Conservation (phyloP, 2,797 vertebrate species). For the Limnodromus scolopaceus region DNA sequence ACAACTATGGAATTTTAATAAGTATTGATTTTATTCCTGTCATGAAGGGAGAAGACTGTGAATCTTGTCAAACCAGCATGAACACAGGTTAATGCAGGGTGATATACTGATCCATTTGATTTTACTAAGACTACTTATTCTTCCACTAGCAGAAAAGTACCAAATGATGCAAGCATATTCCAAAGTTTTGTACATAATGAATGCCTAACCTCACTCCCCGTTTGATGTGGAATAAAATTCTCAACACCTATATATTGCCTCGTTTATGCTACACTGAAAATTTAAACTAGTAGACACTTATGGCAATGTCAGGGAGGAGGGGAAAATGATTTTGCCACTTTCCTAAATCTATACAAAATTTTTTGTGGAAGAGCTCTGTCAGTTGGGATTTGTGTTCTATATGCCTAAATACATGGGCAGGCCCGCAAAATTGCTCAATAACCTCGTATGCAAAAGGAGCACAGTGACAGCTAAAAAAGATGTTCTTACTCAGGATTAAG, state of each 20-base stretch:
- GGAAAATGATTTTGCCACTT: neutral
- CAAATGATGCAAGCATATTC: neutral
- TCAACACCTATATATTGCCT: neutral
- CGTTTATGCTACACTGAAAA: neutral
- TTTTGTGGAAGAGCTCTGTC: neutral
- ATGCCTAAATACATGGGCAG: neutral
- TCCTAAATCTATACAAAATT: neutral
- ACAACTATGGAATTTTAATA: neutral
- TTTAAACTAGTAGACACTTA: neutral
- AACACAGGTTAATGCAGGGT: neutral
- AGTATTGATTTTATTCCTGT: neutral
- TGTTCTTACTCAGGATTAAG: conserved; percentile 14
- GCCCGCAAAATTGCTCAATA: neutral
- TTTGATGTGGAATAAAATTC: neutral
- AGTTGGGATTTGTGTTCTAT: neutral
- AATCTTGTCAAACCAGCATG: neutral
- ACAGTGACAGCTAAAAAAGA: conserved; percentile 34
- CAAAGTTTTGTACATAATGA: neutral
- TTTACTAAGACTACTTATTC: neutral
- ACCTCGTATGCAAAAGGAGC: conserved; percentile 16
- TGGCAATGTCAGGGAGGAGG: neutral
- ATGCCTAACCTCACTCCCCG: neutral
- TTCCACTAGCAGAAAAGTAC: neutral
- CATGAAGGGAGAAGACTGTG: neutral
- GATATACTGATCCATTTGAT: neutral